Base-by-base conservation (phyloP, 2,888 invertebrate species). In the Harpagoxenus sublaevis region DNA sequence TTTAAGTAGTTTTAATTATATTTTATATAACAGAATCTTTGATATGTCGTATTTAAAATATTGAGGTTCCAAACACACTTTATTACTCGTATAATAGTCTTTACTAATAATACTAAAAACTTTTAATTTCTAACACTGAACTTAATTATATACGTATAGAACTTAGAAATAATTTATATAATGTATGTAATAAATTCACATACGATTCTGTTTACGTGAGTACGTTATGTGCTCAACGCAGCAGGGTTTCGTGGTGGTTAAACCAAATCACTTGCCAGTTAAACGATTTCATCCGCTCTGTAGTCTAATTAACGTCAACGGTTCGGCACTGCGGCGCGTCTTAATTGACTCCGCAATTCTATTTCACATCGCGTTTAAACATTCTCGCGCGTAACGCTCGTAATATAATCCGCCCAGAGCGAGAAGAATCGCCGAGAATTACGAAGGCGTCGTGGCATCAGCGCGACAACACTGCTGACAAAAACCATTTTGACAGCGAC, bases 371-470 rank as follows among this genome's bases (percentile, higher is more conserved):
- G 31, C 35, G 6, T 57, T 68, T 45, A 57, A 70, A 23, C 15
- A 39, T 28, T 23, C 28, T 39, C 10, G 4, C 51, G 23, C 23
- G 62, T 63, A 62, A 55, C 28, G 15, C 35, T 2, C 51, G 23
- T 75, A 66, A 77, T n/a, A 57, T 65, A 42, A 18, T 55, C 42
- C 42, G 28, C 1, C 23, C 31, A 42, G 28, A 12, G 42, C n/a
- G 70, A 70, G 55, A 78, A 65, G 39, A 78, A 86, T 84, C 55
- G 78, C 70, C 48, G 39, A 8, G 23, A 70, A 79, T 79, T 31
- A 57, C 28, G 23, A 8, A 71, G n/a, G 35, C 3, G 9, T 12
- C 5, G 39, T 35, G 12, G 6, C 42, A 28, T 23, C 23, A 48
- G 23, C 4, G 42, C 3, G n/a, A 28, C 45, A 48, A 23, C 3